These are phyloP conservation scores for Hucho hucho DNA, from an alignment of 2,113 vertebrate species.

Conservation along the genomic window DNA sequence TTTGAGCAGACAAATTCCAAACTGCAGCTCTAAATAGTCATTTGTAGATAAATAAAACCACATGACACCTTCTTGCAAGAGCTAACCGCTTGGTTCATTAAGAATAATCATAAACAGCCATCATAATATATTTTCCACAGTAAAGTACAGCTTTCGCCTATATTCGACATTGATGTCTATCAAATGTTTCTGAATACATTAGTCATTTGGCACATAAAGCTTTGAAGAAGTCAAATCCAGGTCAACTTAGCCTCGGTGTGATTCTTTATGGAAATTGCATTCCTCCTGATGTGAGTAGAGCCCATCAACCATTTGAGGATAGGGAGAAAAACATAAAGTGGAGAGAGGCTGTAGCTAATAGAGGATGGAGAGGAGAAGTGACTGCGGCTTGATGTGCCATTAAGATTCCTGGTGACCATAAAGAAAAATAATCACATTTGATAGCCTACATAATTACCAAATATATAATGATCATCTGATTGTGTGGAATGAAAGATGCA, in stretches of 20 bases:
- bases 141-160: too few species aligned
- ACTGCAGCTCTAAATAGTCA: too few species aligned
- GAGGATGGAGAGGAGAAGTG: conserved; percentile 41
- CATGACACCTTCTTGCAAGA: too few species aligned
- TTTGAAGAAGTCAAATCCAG: conserved; percentile 72
- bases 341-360: conserved; percentile 40
- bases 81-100: too few species aligned
- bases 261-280: conserved; percentile 73
- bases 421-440: conserved; percentile 54
- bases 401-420: conserved; percentile 56
- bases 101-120: too few species aligned
- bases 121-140: too few species aligned
- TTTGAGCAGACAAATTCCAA: too few species aligned
- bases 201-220: conserved; percentile 60
- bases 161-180: not conserved
- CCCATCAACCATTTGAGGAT: conserved; percentile 47
- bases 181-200: conserved; percentile 1
- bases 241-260: conserved; percentile 70
- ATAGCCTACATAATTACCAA: conserved; percentile 24
- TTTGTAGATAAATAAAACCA: too few species aligned
- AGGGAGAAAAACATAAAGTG: not conserved
- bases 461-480: conserved; percentile 49
- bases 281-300: conserved; percentile 53
- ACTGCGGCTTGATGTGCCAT: conserved; percentile 57
- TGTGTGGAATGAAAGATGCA: conserved; percentile 46